Base-by-base conservation (phyloP, 2,113 vertebrate genomes). In the Ctenodactylus gundi region DNA sequence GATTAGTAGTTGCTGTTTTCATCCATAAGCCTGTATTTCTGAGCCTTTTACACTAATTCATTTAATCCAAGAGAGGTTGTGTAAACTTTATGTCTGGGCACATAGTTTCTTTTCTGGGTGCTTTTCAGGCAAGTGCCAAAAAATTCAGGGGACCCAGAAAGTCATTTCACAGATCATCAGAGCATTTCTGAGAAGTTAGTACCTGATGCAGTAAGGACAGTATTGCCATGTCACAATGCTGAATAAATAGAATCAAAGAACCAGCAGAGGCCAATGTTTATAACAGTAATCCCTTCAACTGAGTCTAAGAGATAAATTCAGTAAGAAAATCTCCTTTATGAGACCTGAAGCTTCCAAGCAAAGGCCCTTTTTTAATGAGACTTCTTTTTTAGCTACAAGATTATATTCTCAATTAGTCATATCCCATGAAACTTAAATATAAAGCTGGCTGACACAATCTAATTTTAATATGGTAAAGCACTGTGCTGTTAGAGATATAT, bases 381-480 rank as follows among this genome's bases (percentile, higher is more conserved):
- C n/a, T 51, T 72, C 88, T 88, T 72, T 67, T 64, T 95, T 92
- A 90, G 88, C 70, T 94, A 90, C 17, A 87, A 83, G 62, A 92
- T 68, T 92, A 11, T 58, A 67, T 92, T 93, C 39, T 87, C 91
- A 89, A 93, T 77, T 80, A 87, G 64, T 93, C 36, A 44, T 88
- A 76, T 94, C 29, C 10, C 36, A 10, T 31, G 13, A 9, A 13
- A 51, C 72, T 93, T 87, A 94, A 77, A 75, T 90, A 73, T 85
- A 92, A 95, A 78, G 82, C 58, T 85, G 60, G 12, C 13, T 80
- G 62, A 62, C 13, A 23, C 27, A 91, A 65, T 14, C 29, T 93
- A 80, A 96, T 80, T 85, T 83, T 89, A 86, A 87, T 68, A 65
- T 68, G 65, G 36, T 87, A 72, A 41, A 29, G 49, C 7, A 51